Conservation (phyloP, 1,140 invertebrate species). For the Drosophila erecta region DNA sequence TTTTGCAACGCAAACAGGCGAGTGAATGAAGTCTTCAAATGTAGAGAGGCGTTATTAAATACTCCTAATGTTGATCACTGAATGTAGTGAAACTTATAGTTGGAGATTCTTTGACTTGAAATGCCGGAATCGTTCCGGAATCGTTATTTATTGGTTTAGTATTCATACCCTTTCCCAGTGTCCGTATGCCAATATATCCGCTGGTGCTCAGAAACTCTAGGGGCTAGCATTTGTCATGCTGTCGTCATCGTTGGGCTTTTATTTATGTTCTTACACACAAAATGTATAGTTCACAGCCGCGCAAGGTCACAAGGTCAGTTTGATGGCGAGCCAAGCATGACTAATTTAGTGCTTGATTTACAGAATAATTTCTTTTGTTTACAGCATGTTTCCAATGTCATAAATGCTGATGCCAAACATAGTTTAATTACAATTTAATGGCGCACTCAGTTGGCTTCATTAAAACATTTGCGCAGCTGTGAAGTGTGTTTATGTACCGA, state of each 20-base stretch:
- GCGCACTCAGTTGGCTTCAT: constrained; percentile 15
- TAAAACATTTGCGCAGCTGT: constrained; percentile 36
- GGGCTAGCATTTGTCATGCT: constrained; percentile 43
- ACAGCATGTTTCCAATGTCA: constrained; percentile 14
- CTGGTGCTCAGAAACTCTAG: constrained; percentile 61
- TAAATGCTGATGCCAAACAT: constrained; percentile 27
- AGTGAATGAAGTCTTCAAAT: background rate
- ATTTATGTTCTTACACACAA: constrained; percentile 21
- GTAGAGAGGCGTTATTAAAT: too few relatives aligned
- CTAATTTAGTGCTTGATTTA: constrained; percentile 47
- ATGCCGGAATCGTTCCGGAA: background rate
- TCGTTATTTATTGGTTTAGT: too few relatives aligned
- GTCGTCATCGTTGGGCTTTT: constrained; percentile 46
- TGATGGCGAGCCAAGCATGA: constrained; percentile 48
- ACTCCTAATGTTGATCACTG: too few relatives aligned
- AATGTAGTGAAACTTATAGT: too few relatives aligned
- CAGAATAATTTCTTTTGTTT: constrained; percentile 19
- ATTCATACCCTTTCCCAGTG: background rate
- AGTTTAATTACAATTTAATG: constrained; percentile 38
- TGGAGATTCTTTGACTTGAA: background rate
- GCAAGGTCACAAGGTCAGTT: constrained; percentile 63
- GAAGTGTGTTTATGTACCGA: constrained; percentile 27
- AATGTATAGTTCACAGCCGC: constrained; percentile 55
- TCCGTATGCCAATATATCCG: constrained; percentile 3
- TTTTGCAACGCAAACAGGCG: constrained; percentile 23